These are phyloP conservation scores for Alectura lathami DNA, from an alignment of 2,113 vertebrate genomes.

Conservation along the genomic window DNA sequence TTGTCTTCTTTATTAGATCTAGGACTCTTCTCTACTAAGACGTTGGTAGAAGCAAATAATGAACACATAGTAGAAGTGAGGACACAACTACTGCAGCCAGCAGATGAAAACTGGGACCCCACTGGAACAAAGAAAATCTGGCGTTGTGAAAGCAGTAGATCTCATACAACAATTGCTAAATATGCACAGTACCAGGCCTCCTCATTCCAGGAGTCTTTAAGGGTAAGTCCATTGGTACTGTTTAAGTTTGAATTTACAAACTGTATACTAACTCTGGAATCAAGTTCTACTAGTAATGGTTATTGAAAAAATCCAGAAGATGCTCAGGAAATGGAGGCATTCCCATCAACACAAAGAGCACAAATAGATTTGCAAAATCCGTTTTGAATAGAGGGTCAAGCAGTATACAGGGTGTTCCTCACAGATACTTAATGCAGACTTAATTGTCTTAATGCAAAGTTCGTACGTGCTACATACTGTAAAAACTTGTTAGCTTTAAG, in stretches of 20 bases:
- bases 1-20: constrained; percentile 80
- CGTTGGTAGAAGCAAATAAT: constrained; percentile 96
- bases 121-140: constrained; percentile 94
- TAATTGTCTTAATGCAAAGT: background rate
- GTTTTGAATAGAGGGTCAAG: background rate
- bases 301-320: background rate
- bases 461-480: background rate
- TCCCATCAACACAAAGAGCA: background rate
- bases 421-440: background rate
- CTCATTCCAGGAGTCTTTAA: constrained; percentile 96
- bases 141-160: constrained; percentile 97
- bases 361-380: background rate
- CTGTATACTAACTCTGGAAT: background rate
- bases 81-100: constrained; percentile 93
- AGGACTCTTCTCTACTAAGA: constrained; percentile 98
- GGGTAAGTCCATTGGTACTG: constrained; percentile 79
- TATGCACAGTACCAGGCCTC: constrained; percentile 98
- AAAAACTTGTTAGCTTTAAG: background rate
- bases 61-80: constrained; percentile 97
- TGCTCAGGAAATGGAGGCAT: background rate
- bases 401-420: background rate
- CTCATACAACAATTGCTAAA: constrained; percentile 95
- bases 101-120: constrained; percentile 97
- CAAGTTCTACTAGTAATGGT: background rate
- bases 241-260: background rate